Conservation (phyloP, 2,113 vertebrate species). For the Lutjanus erythropterus region DNA sequence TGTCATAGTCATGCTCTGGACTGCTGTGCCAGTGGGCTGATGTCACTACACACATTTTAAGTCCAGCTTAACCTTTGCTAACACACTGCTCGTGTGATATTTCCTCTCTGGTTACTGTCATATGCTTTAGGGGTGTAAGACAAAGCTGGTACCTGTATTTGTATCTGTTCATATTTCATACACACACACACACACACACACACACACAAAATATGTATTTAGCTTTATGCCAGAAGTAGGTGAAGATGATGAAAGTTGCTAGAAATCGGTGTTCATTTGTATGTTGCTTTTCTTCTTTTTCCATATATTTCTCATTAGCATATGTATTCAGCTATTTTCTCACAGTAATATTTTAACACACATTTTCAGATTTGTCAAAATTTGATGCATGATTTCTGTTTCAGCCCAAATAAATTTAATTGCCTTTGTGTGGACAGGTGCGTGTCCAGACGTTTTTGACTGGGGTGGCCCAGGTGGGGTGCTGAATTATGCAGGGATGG, state of each 20-base stretch:
- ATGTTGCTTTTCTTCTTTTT: no score
- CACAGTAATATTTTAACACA: no score
- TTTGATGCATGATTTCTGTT: not conserved
- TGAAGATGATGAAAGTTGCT: not conserved
- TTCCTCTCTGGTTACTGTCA: not conserved
- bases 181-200: no score
- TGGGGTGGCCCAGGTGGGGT: no score
- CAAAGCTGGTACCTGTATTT: not conserved
- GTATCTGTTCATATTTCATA: no score
- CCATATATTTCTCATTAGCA: not conserved
- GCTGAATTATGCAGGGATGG: no score
- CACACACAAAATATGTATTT: no score
- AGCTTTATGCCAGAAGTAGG: not conserved
- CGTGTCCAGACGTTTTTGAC: no score
- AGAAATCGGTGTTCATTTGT: not conserved
- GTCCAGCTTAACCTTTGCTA: not conserved
- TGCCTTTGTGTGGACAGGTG: no score
- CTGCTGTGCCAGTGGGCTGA: not conserved
- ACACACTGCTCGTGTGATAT: not conserved
- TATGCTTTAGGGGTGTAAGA: not conserved
- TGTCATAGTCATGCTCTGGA: conserved; percentile 1
- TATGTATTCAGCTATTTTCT: not conserved
- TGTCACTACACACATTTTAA: not conserved
- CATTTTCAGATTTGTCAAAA: no score
- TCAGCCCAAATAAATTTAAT: not conserved